A percentile compares a stretch with the other conserved stretches of the same genome.
Evolutionary conservation across 2,888 invertebrate species (phyloP).

Genomic region (Sarcophaga subvicina): DNA sequence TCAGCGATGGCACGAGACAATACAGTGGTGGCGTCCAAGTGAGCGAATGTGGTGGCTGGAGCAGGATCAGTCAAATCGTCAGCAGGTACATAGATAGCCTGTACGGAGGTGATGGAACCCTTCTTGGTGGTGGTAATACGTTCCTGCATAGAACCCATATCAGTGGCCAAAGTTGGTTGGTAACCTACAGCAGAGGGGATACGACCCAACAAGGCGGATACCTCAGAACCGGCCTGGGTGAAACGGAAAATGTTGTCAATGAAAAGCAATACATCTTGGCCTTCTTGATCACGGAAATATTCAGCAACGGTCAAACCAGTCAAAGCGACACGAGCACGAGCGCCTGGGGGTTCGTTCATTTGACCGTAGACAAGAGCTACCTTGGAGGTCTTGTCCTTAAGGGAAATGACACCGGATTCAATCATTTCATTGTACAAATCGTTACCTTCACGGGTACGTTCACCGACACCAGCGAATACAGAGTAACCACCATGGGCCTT

Average conservation of each 20-base stretch:
- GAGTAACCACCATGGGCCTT: constrained; percentile 98
- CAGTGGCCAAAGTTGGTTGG: constrained; percentile 96
- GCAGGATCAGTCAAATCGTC: constrained; percentile 98
- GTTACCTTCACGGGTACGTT: constrained; percentile 96
- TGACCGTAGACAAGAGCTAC: constrained; percentile 94
- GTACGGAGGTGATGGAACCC: constrained; percentile 96
- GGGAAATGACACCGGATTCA: constrained; percentile 94
- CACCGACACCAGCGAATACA: constrained; percentile 96
- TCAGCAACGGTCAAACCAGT: constrained; percentile 96
- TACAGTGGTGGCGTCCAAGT: constrained; percentile 97
- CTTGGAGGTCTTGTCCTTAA: constrained; percentile 94
- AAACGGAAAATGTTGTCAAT: constrained; percentile 98
- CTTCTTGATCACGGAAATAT: constrained; percentile 96
- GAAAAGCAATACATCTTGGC: constrained; percentile 96
- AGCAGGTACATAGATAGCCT: constrained; percentile 96
- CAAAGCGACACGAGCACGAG: constrained; percentile 94
- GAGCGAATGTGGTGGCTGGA: constrained; percentile 96
- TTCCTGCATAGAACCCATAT: constrained; percentile 98
- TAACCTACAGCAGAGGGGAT: constrained; percentile 97
- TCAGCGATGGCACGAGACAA: constrained; percentile 96
- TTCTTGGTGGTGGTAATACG: constrained; percentile 96
- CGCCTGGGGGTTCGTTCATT: constrained; percentile 98
- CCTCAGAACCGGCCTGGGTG: constrained; percentile 94
- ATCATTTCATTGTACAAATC: constrained; percentile 98
- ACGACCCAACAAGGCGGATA: constrained; percentile 95